Evolutionary conservation across 2,797 vertebrate species (phyloP).

Genomic region (Oceanodroma leucorhoa): DNA sequence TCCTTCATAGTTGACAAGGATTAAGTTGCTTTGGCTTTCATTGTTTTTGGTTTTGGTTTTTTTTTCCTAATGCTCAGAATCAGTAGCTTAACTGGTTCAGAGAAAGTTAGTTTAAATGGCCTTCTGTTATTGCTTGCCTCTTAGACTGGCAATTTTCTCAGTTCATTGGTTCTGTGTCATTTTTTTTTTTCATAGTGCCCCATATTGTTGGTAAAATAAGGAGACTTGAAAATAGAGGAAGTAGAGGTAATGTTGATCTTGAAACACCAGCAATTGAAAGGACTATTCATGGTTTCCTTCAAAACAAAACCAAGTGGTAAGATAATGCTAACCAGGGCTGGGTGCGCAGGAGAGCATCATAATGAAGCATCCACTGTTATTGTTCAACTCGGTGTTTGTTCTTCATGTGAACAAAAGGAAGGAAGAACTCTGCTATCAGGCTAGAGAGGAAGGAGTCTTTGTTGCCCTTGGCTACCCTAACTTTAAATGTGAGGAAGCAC

Average conservation of each 20-base stretch:
- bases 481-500: conserved; percentile 76
- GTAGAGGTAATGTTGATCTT: conserved; percentile 15
- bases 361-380: conserved; percentile 64
- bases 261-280: conserved; percentile 38
- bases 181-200: neutral
- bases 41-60: neutral
- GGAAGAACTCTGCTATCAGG: conserved; percentile 75
- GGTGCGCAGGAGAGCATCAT: conserved; percentile 56
- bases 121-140: neutral
- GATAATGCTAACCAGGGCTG: conserved; percentile 67
- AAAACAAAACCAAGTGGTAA: conserved; percentile 62
- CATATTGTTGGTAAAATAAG: conserved; percentile 24
- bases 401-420: conserved; percentile 76
- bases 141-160: neutral
- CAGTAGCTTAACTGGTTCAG: neutral
- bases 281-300: conserved; percentile 69
- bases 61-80: neutral
- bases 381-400: conserved; percentile 66
- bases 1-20: neutral
- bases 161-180: neutral
- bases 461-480: conserved; percentile 75
- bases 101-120: neutral
- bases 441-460: conserved; percentile 75
- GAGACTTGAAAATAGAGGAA: conserved; percentile 26
- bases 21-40: neutral